Base-by-base conservation (phyloP, 1,140 invertebrate genomes). In the Aleiodes sp. region DNA sequence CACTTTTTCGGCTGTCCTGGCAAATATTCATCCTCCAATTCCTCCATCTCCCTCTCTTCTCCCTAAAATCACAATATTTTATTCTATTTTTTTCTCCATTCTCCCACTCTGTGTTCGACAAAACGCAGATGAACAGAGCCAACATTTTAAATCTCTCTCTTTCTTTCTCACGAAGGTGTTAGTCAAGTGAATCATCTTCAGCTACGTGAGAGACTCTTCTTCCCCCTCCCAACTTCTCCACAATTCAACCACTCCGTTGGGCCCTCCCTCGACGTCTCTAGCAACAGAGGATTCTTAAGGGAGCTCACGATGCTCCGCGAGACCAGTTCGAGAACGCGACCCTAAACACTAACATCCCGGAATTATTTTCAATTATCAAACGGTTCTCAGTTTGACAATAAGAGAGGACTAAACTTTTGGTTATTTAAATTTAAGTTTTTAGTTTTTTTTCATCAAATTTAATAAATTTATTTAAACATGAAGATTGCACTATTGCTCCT, bases 291-390 rank as follows among this genome's bases (percentile, higher is more conserved):
- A 85, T 79, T 85, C 82, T 86, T 86, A 86, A 86, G 81, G 81
- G 82, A 80, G 78, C 80, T 75, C 78, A 75, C 83, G 74, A 78
- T 76, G 79, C 79, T 75, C 73, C 77, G 82, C 80, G 78, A 81
- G 75, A 80, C 82, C 83, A 86, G 84, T 86, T 76, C 78, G 80
- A 86, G 82, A 85, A 85, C 81, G 83, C 82, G 80, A 84, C 78
- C 80, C 83, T 81, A 69, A 83, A 83, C 80, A 80, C 78, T 81
- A 82, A 85, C 83, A 81, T 84, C 82, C 84, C 82, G 81, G 81
- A 75, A 76, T 80, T 76, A 74, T 77, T 39, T 77, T 73, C 71
- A 75, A 65, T 61, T 75, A 73, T 72, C 72, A 74, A 78, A 78
- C 61, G 73, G 70, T 72, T 71, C n/a, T n/a, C n/a, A n/a, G n/a